These are phyloP conservation scores for Acipenser oxyrinchus DNA, from an alignment of 2,797 vertebrate genomes.

Conservation along the genomic window DNA sequence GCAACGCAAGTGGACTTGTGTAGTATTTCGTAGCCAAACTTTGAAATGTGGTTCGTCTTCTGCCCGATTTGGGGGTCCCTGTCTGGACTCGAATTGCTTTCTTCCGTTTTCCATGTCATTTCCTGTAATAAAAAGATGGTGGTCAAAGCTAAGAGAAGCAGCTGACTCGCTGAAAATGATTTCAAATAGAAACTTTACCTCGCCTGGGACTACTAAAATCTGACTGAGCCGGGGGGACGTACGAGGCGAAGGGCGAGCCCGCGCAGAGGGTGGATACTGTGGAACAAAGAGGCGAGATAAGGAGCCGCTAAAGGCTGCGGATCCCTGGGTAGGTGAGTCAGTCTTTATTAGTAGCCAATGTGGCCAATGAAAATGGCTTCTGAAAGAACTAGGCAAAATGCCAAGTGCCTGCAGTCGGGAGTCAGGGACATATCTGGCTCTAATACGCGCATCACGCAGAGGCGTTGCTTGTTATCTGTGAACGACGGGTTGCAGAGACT, in stretches of 20 bases:
- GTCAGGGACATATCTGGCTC: conserved; percentile 7
- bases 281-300: conserved; percentile 13
- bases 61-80: conserved; percentile 59
- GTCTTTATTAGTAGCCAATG: conserved; percentile 64
- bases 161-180: conserved; percentile 60
- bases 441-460: neutral
- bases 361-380: conserved; percentile 82
- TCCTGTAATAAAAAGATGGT: conserved; percentile 95
- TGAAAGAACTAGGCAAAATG: conserved; percentile 50
- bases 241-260: conserved; percentile 17
- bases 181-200: conserved; percentile 44
- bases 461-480: neutral
- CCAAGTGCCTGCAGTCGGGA: conserved; percentile 40
- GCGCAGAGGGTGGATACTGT: conserved; percentile 10
- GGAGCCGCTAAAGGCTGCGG: conserved; percentile 32
- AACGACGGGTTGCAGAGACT: neutral
- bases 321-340: conserved; percentile 65
- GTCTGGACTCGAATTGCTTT: conserved; percentile 69
- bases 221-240: conserved; percentile 32
- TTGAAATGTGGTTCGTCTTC: conserved; percentile 33
- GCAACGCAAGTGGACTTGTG: too few species aligned
- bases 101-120: conserved; percentile 94
- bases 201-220: conserved; percentile 52
- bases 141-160: conserved; percentile 78
- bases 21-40: neutral